Base-by-base conservation (phyloP, 2,888 invertebrate species). In the Antitype chi region DNA sequence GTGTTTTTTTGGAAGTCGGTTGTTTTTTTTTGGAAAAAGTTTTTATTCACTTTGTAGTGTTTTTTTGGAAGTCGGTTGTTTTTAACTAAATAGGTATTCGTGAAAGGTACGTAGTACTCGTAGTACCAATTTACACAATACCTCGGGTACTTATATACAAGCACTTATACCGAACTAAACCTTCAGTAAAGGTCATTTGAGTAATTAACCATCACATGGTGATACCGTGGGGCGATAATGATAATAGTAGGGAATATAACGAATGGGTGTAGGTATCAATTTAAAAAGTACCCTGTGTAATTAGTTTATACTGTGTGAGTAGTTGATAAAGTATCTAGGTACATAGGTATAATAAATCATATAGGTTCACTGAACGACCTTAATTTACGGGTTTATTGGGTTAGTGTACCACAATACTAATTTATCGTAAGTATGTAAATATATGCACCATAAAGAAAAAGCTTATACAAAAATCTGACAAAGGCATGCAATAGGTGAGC, bases 281-380 rank as follows among this genome's bases (percentile, higher is more conserved):
- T 59, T 66, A 52, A 32, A 77, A 77, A 76, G 55, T 52, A 38
- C 5, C 15, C 0, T 17, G 38, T 64, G 2, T 69, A 47, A 57
- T 81, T 76, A 59, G 23, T 66, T 20, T 25, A 57, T 23, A n/a
- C 11, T 59, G 9, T 53, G 53, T 25, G 53, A 20, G 28, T 68
- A 59, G 17, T 64, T 55, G n/a, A 38, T 57, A 68, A 32, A 32
- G 15, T 38, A 60, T 55, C 9, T 32, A 57, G 4, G n/a, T 53
- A n/a, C 0, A n/a, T 63, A 32, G 13, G 8, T 17, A n/a, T 62
- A 70, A 63, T 80, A 84, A 84, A 84, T 80, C 64, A 28, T 71
- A 62, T 53, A 52, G 60, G 86, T 85, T 87, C 77, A 85, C 57
- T 80, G 86, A 81, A 80, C 79, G 77, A 81, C 76, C 79, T 76